phyloP scores from a whole-genome alignment of 2,797 vertebrate species.

The Argentina silus region DNA sequence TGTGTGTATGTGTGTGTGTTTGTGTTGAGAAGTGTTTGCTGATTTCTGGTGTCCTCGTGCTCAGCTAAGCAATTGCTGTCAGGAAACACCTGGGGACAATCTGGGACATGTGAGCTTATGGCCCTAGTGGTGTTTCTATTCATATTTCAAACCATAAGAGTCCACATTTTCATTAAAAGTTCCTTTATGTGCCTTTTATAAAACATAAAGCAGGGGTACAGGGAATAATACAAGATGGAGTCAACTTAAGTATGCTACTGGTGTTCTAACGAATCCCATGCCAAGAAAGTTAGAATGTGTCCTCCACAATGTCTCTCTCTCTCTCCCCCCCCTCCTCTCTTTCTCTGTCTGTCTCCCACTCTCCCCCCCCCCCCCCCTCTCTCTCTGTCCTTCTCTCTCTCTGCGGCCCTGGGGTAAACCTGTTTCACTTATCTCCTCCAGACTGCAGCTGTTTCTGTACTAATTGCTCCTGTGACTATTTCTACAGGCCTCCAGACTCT shows the following conservation, averaged over 20 bases:
- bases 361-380: background rate
- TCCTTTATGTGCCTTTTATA: slow-evolving; percentile 15
- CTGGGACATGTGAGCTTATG: slow-evolving; percentile 10
- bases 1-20: background rate
- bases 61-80: slow-evolving; percentile 6
- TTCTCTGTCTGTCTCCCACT: background rate
- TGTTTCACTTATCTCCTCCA: slow-evolving; percentile 9
- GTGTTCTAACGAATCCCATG: slow-evolving; percentile 8
- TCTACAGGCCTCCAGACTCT: slow-evolving; percentile 1
- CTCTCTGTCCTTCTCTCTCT: background rate
- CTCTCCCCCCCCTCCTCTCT: background rate
- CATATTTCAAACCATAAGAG: slow-evolving; percentile 6
- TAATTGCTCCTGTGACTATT: slow-evolving; percentile 17
- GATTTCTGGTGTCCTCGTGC: background rate
- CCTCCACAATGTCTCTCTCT: slow-evolving; percentile 1
- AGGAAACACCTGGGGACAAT: background rate
- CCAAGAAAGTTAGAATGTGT: slow-evolving; percentile 12
- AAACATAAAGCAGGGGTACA: slow-evolving; percentile 14
- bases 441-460: slow-evolving; percentile 6
- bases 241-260: slow-evolving; percentile 20
- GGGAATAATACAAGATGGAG: background rate
- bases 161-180: slow-evolving; percentile 10
- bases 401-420: slow-evolving; percentile 18
- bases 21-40: too few relatives aligned
- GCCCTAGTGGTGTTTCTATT: slow-evolving; percentile 13